Evolutionary conservation across 2,888 invertebrate genomes (phyloP).

Genomic region (Rhyacophila evoluta): DNA sequence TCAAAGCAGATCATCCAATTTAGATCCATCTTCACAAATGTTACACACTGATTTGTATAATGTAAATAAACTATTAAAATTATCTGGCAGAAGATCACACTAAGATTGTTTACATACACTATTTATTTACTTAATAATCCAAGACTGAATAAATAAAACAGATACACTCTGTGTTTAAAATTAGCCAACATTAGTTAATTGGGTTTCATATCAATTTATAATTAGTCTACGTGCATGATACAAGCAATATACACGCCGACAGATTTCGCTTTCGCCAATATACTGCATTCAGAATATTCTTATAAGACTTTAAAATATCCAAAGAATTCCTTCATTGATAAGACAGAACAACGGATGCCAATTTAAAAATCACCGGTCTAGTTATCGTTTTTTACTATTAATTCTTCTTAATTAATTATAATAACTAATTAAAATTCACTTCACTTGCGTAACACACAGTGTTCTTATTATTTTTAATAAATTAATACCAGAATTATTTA

Average conservation of each 20-base stretch:
- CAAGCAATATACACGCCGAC: too few relatives aligned
- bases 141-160: too few relatives aligned
- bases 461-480: too few relatives aligned
- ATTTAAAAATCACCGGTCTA: neutral
- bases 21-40: neutral
- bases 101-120: too few relatives aligned
- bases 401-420: neutral
- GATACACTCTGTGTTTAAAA: too few relatives aligned
- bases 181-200: too few relatives aligned
- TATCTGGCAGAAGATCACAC: too few relatives aligned
- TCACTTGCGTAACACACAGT: neutral
- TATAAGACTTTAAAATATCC: neutral
- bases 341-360: neutral
- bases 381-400: neutral
- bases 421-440: neutral
- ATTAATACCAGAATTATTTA: too few relatives aligned
- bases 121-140: too few relatives aligned
- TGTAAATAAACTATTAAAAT: too few relatives aligned
- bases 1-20: conserved; percentile 10
- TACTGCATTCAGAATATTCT: neutral
- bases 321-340: neutral
- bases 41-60: too few relatives aligned
- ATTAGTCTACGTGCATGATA: neutral
- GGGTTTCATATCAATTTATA: neutral
- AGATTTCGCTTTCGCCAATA: neutral